These are phyloP conservation scores for Sinelater perroti DNA, from an alignment of 2,888 invertebrate genomes.

Conservation along the genomic window DNA sequence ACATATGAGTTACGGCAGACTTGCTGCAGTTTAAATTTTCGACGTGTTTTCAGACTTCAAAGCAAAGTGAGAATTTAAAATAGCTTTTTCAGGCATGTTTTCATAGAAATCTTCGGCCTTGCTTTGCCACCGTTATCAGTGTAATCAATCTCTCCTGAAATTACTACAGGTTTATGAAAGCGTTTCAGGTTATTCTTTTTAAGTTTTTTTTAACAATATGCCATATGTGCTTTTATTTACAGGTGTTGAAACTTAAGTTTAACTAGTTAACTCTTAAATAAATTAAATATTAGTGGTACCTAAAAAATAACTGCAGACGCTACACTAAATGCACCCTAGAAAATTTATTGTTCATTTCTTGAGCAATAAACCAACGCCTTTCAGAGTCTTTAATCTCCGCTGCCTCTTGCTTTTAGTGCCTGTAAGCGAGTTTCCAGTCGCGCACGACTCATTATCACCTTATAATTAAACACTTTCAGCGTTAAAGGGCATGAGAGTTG, in stretches of 20 bases:
- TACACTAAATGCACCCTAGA: slow-evolving; percentile 10
- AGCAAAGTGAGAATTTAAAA: slow-evolving; percentile 4
- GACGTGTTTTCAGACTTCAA: slow-evolving; percentile 2
- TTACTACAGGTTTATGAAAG: slow-evolving; percentile 19
- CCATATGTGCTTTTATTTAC: too few species aligned
- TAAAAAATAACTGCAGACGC: too few species aligned
- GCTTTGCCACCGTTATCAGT: slow-evolving; percentile 11
- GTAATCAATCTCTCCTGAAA: slow-evolving; percentile 23
- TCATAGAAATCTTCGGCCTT: background rate
- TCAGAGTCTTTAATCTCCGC: slow-evolving; percentile 17
- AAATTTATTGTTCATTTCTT: slow-evolving; percentile 21
- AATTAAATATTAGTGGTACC: too few species aligned
- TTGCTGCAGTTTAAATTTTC: too few species aligned
- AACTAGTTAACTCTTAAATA: too few species aligned
- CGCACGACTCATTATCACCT: slow-evolving; percentile 28
- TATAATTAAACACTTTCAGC: slow-evolving; percentile 29
- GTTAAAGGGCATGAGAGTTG: slow-evolving; percentile 19
- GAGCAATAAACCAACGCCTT: slow-evolving; percentile 20
- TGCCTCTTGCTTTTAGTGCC: slow-evolving; percentile 23
- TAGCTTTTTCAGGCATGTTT: slow-evolving; percentile 5
- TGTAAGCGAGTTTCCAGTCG: slow-evolving; percentile 28
- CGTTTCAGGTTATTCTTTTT: too few species aligned
- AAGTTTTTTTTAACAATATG: too few species aligned
- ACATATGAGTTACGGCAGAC: too few species aligned
- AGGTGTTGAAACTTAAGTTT: too few species aligned